A percentile compares a stretch with the other conserved stretches of the same genome.
These are phyloP conservation scores for Serinus canaria DNA, from an alignment of 2,113 vertebrate genomes.

Conservation along the genomic window DNA sequence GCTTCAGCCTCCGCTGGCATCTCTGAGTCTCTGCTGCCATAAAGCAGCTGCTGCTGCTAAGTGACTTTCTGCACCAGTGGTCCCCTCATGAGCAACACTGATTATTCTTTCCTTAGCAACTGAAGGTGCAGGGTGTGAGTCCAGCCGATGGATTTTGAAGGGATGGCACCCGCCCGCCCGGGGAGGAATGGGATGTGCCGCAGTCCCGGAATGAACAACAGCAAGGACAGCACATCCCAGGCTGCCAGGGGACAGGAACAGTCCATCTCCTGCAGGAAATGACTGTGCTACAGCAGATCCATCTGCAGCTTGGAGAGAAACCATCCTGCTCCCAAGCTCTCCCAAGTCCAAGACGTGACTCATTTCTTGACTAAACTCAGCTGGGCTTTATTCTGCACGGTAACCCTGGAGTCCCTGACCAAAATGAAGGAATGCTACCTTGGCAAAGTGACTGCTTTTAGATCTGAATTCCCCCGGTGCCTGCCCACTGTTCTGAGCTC, in stretches of 20 bases:
- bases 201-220: background rate
- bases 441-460: background rate
- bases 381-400: background rate
- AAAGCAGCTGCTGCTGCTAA: constrained; percentile 39
- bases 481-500: background rate
- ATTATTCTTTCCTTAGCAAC: constrained; percentile 16
- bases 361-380: background rate
- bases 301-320: background rate
- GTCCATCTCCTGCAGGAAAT: constrained; percentile 9
- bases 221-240: background rate
- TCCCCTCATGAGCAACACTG: background rate
- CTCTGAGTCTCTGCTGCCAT: background rate
- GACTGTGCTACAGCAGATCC: background rate
- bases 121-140: constrained; percentile 18
- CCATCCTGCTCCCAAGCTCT: background rate
- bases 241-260: background rate
- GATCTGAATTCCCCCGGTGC: background rate
- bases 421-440: background rate
- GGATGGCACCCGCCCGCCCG: background rate
- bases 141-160: constrained; percentile 35
- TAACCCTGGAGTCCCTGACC: background rate
- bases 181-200: background rate
- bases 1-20: background rate
- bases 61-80: constrained; percentile 38
- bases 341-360: background rate